A percentile compares a stretch with the other conserved stretches of the same genome.
Conservation (phyloP, 2,888 invertebrate genomes). For the Callyntrura sp. region DNA sequence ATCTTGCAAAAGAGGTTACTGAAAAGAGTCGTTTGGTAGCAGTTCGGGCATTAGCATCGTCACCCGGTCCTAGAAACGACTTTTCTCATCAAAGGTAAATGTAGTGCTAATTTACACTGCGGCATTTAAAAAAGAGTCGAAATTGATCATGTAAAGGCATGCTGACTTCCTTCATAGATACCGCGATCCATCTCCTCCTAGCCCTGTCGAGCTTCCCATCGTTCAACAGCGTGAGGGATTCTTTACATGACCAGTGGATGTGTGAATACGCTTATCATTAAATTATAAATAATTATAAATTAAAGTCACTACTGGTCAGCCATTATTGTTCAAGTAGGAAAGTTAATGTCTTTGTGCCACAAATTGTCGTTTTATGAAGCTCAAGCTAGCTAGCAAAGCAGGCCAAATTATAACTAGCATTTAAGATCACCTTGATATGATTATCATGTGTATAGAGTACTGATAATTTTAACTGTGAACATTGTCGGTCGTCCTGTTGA, state of each 20-base stretch:
- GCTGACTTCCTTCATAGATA: conserved; percentile 68
- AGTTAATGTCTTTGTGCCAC: conserved; percentile 71
- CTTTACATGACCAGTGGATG: conserved; percentile 81
- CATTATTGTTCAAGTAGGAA: conserved; percentile 57
- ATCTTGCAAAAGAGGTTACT: conserved; percentile 83
- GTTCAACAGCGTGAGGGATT: conserved; percentile 84
- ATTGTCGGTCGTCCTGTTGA: conserved; percentile 69
- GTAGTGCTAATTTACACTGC: not conserved
- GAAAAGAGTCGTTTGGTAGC: conserved; percentile 83
- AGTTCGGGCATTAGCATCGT: conserved; percentile 80
- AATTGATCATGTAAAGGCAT: no score
- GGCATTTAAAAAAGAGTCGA: no score
- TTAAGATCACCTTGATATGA: conserved; percentile 40
- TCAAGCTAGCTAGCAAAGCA: conserved; percentile 70
- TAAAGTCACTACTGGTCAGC: conserved; percentile 67
- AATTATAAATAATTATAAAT: not conserved
- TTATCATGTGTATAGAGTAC: conserved; percentile 10
- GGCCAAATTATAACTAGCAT: conserved; percentile 69
- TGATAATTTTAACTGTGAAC: conserved; percentile 48
- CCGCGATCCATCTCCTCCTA: conserved; percentile 83
- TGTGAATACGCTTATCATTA: conserved; percentile 71
- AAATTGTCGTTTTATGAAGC: conserved; percentile 64
- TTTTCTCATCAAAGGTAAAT: conserved; percentile 75
- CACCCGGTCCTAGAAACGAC: conserved; percentile 77
- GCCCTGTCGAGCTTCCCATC: conserved; percentile 82